These are phyloP conservation scores for Lethenteron reissneri DNA, from an alignment of 2,113 vertebrate species.

Conservation along the genomic window DNA sequence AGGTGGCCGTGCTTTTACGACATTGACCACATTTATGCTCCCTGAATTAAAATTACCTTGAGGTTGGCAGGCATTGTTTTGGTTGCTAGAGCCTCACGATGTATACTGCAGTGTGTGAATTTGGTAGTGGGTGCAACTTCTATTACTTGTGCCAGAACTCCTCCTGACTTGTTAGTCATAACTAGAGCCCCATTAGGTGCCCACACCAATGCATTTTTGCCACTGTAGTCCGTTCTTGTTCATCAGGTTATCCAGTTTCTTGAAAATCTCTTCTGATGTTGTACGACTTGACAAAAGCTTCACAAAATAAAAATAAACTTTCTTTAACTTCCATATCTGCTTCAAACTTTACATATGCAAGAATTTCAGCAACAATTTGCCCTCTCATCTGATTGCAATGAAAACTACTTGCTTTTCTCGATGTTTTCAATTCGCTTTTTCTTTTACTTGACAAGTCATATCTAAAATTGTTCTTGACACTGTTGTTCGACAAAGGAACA, in stretches of 20 bases:
- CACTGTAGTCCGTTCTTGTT: background rate
- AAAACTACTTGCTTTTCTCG: too few species aligned
- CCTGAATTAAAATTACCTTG: background rate
- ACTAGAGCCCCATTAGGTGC: conserved; percentile 16
- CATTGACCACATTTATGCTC: conserved; percentile 1
- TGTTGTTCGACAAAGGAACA: too few species aligned
- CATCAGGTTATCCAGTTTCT: background rate
- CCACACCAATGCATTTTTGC: conserved; percentile 11
- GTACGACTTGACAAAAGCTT: background rate
- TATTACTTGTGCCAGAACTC: conserved; percentile 12
- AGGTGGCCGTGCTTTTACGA: background rate
- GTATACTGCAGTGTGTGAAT: conserved; percentile 5
- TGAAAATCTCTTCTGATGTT: conserved; percentile 3
- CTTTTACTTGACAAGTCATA: too few species aligned
- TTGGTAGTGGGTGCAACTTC: background rate
- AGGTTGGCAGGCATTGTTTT: background rate
- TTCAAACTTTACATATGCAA: too few species aligned
- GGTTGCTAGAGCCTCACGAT: conserved; percentile 1
- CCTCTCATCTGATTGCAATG: too few species aligned
- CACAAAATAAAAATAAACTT: too few species aligned
- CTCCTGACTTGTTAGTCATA: conserved; percentile 17
- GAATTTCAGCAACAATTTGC: too few species aligned
- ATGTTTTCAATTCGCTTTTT: too few species aligned
- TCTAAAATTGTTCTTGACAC: too few species aligned
- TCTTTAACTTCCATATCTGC: too few species aligned